Evolutionary conservation across 1,140 invertebrate species (phyloP), one percentile per base, ranked within the genome.

Genomic region (Plodia interpunctella): DNA sequence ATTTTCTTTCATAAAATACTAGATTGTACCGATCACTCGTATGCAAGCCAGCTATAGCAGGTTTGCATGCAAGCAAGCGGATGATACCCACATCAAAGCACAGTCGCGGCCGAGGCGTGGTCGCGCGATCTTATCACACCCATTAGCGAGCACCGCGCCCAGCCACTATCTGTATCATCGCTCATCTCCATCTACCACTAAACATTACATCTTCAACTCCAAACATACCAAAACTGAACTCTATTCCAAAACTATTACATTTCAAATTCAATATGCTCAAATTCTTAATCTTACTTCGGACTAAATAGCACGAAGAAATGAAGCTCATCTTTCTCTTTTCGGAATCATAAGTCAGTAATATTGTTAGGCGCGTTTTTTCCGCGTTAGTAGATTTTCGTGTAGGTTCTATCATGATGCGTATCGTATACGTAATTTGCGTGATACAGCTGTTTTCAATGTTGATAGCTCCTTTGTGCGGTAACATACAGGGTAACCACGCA

Each of bases 71-170:
- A 32, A 10, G 30, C 30, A 32, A 32, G 30, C 8, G 30, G n/a
- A n/a, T n/a, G n/a, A 1, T 5, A 10, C 4, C 4, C 10, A 44
- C 38, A 15, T 44, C 38, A 44, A 35, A 35, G 38, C 13, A 44
- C 13, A 55, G 57, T 52, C 61, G 65, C 63, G 60, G 65, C 58
- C 73, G 66, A 84, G 83, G 83, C 81, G 83, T 87, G 83, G 83
- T 83, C 77, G 72, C 72, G 65, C 61, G 83, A 85, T 84, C 75
- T 84, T 87, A 87, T 84, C 83, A 72, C 70, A 63, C 68, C 81
- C 83, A 83, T 87, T 87, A 87, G 82, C 80, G 72, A 72, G 72
- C 72, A 70, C 79, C 81, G 74, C 79, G 75, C 77, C 77, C 78
- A 79, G 75, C 70, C 80, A 74, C 77, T 84, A 84, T 87, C 80